Evolutionary conservation across 2,888 invertebrate genomes (phyloP).

Genomic region (Magallana nippona): DNA sequence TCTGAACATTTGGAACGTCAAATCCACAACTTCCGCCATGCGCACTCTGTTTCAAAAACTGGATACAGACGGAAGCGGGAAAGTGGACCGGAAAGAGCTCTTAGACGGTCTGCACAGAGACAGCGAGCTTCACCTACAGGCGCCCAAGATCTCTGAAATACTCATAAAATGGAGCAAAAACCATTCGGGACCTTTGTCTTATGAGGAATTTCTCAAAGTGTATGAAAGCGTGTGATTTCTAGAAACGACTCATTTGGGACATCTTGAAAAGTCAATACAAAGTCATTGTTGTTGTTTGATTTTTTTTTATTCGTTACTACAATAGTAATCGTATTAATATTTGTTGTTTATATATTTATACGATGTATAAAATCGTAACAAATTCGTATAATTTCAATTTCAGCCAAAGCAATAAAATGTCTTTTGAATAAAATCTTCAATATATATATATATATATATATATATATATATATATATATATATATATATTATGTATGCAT

Average conservation of each 20-base stretch:
- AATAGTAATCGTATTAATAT: too few relatives aligned
- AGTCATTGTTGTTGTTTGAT: background rate
- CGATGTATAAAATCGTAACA: too few relatives aligned
- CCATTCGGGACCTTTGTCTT: conserved; percentile 63
- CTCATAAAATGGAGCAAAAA: conserved; percentile 66
- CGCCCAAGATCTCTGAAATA: conserved; percentile 65
- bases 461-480: too few relatives aligned
- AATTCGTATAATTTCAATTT: too few relatives aligned
- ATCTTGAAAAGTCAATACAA: too few relatives aligned
- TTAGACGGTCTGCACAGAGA: conserved; percentile 67
- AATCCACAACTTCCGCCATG: conserved; percentile 61
- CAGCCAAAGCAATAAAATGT: too few relatives aligned
- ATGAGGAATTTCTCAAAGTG: conserved; percentile 63
- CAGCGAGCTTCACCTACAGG: conserved; percentile 65
- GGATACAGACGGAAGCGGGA: conserved; percentile 72
- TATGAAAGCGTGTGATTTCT: conserved; percentile 38
- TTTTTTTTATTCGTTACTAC: background rate
- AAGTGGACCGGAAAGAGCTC: conserved; percentile 68
- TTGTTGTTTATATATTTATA: too few relatives aligned
- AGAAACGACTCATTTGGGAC: background rate
- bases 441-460: too few relatives aligned
- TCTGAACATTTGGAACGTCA: conserved; percentile 65
- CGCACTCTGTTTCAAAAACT: conserved; percentile 64
- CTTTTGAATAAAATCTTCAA: too few relatives aligned
- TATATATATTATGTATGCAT: too few relatives aligned